Evolutionary conservation across 2,113 vertebrate species (phyloP), one percentile per base, ranked within the genome.

Genomic region (Pachypanchax playfairii): DNA sequence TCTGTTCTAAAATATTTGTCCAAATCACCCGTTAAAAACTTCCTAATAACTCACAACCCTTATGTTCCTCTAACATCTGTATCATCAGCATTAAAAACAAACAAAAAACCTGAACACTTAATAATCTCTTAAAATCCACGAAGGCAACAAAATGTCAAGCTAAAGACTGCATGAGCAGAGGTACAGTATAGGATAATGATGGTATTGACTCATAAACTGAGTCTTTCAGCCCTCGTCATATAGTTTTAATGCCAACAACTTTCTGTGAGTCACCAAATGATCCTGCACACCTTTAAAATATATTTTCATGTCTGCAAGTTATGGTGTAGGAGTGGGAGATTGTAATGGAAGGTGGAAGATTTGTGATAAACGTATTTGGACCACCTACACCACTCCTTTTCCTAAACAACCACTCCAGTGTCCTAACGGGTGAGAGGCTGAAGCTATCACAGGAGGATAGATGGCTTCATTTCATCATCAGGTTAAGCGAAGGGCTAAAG

Each of bases 111-210:
- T 51, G 63, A 20, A 49, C 70, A 53, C 51, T 25, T 49, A 49
- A 60, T 56, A 56, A 71, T 79, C 63, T 77, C 65, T 70, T 71
- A 54, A 74, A 62, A 73, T 65, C 64, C 75, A 76, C 44, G 62
- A 84, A 85, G 87, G 82, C 79, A 86, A 82, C 85, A 29, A 73
- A 80, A 86, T 73, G 70, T 86, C 85, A 86, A 82, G 85, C 86
- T 85, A 85, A 70, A 63, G 62, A 70, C 53, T 73, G 78, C 77
- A 81, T 63, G 65, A 65, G 41, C 67, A 67, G 77, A 85, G 82
- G 56, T 80, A 80, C 66, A 73, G 67, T n/a, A n/a, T n/a, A n/a
- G n/a, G n/a, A n/a, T n/a, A 48, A 80, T 74, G 69, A 70, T 52
- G 71, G 65, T 51, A 54, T 55, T 42, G 56, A 77, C 71, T 86